phyloP scores from a whole-genome alignment of 2,888 invertebrate species.

The Drosophila monieri region DNA sequence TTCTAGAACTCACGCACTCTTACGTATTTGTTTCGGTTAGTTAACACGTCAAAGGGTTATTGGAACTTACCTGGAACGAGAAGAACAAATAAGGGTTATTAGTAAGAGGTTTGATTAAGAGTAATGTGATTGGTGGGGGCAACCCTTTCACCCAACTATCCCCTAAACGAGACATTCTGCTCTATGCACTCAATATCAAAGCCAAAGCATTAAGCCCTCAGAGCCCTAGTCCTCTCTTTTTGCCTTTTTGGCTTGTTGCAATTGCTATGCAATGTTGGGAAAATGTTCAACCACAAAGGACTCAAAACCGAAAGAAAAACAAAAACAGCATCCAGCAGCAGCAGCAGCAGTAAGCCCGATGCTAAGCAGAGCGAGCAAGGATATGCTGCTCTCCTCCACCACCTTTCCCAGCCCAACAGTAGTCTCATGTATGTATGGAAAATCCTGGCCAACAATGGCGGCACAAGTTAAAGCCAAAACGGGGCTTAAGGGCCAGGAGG shows the following conservation, averaged over 20 bases:
- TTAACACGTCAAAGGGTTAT: not conserved
- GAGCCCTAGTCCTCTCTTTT: constrained; percentile 19
- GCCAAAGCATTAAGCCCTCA: constrained; percentile 39
- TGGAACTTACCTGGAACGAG: constrained; percentile 66
- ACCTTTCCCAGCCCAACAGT: not conserved
- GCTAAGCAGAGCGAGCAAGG: constrained; percentile 16
- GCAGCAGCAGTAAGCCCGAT: constrained; percentile 25
- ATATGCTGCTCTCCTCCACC: not conserved
- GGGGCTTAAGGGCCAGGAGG: constrained; percentile 5
- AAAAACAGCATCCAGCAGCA: constrained; percentile 47
- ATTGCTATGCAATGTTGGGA: constrained; percentile 33
- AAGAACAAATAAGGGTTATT: constrained; percentile 15
- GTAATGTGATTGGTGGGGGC: not conserved
- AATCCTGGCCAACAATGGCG: constrained; percentile 55
- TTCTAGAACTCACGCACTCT: constrained; percentile 59
- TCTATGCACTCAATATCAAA: constrained; percentile 11
- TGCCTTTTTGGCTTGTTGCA: constrained; percentile 28
- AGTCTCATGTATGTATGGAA: constrained; percentile 15
- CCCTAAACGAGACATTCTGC: constrained; percentile 27
- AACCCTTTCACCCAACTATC: no score
- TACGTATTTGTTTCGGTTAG: constrained; percentile 8
- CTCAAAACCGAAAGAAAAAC: constrained; percentile 66
- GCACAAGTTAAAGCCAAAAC: constrained; percentile 40
- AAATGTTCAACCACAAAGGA: constrained; percentile 61
- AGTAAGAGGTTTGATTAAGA: not conserved